phyloP scores from a whole-genome alignment of 2,113 vertebrate genomes.

The Pseudorasbora parva region DNA sequence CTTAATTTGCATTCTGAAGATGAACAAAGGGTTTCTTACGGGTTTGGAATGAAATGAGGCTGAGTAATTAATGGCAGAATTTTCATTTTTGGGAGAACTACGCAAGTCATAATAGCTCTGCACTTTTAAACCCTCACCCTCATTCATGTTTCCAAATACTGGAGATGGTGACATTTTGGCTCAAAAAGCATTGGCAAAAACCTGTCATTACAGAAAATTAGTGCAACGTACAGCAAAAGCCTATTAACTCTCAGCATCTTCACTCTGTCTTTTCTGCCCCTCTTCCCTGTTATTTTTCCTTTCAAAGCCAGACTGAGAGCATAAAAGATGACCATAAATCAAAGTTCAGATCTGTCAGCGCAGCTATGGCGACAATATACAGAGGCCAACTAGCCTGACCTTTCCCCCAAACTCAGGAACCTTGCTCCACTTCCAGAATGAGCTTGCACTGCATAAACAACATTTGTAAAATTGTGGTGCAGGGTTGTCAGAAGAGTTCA shows the following conservation, averaged over 20 bases:
- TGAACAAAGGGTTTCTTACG: too few relatives aligned
- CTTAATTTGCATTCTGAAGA: too few relatives aligned
- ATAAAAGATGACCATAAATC: conserved; percentile 41
- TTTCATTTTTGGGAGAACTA: too few relatives aligned
- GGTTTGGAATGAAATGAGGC: too few relatives aligned
- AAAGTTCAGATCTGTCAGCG: conserved; percentile 14
- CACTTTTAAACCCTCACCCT: neutral
- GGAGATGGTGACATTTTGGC: conserved; percentile 28
- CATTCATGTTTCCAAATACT: neutral
- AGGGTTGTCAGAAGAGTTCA: neutral
- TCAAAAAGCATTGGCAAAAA: neutral
- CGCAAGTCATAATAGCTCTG: neutral
- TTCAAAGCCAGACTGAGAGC: neutral
- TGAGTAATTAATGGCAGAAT: too few relatives aligned
- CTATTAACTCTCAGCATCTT: neutral
- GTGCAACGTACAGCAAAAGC: neutral
- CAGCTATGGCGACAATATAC: conserved; percentile 40
- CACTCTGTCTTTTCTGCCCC: neutral
- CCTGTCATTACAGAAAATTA: neutral
- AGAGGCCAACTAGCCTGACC: conserved; percentile 40
- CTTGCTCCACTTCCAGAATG: conserved; percentile 30
- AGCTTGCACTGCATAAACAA: conserved; percentile 25
- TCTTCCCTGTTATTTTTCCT: neutral
- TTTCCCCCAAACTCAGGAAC: conserved; percentile 31
- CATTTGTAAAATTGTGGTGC: conserved; percentile 24